Evolutionary conservation across 2,113 vertebrate genomes (phyloP).

Genomic region (Marmota monax): DNA sequence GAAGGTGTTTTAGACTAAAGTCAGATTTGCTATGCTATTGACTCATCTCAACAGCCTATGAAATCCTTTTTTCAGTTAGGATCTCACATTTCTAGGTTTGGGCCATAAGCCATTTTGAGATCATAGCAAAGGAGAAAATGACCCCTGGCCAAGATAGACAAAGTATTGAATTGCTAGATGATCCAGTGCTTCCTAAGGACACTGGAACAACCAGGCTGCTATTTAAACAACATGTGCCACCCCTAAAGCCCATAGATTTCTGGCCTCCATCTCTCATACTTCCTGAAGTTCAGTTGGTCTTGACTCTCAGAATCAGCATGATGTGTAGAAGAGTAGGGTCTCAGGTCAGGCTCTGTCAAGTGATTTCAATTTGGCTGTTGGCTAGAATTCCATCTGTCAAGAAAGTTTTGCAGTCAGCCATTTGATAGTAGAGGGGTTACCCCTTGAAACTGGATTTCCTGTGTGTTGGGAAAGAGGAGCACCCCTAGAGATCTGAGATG

Average conservation of each 20-base stretch:
- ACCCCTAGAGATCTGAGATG: constrained; percentile 61
- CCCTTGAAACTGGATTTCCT: constrained; percentile 60
- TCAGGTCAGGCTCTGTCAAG: constrained; percentile 16
- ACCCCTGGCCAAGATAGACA: not conserved
- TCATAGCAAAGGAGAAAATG: not conserved
- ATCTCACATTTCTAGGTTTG: not conserved
- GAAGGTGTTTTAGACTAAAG: constrained; percentile 49
- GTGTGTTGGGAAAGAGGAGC: constrained; percentile 62
- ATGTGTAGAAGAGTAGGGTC: not conserved
- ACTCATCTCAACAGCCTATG: not conserved
- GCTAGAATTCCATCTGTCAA: constrained; percentile 69
- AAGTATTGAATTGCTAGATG: not conserved
- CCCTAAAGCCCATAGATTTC: not conserved
- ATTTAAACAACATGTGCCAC: not conserved
- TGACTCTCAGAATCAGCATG: not conserved
- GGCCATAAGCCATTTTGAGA: not conserved
- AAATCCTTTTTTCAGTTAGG: not conserved
- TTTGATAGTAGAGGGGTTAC: constrained; percentile 61
- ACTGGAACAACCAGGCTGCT: not conserved
- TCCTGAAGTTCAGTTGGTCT: not conserved
- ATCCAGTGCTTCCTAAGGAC: not conserved
- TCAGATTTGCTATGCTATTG: not conserved
- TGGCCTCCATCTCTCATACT: not conserved
- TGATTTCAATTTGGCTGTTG: constrained; percentile 53
- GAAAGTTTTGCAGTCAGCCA: constrained; percentile 66